Percentiles rank a stretch among this genome's conserved stretches.
Conservation (phyloP, 2,113 vertebrate species). For the Indri indri region DNA sequence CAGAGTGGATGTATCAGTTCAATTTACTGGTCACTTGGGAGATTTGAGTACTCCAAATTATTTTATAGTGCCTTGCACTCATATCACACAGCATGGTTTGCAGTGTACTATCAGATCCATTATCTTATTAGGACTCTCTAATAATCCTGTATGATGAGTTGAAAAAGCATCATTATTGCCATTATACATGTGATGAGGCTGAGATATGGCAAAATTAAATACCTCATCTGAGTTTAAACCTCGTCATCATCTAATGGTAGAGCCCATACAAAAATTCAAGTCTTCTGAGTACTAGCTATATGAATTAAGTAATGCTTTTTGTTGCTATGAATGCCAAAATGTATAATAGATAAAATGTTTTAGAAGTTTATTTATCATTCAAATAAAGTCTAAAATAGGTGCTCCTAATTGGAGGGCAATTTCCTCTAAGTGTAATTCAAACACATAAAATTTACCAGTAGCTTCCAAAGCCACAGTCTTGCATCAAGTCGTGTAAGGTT, state of each 20-base stretch:
- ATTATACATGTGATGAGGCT: not conserved
- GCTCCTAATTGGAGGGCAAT: not conserved
- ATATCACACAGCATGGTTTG: not conserved
- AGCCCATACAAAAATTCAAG: not conserved
- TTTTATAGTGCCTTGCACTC: not conserved
- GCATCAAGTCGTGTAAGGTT: not conserved
- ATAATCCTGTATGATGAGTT: not conserved
- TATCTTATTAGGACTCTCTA: conserved; percentile 45
- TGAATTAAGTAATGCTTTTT: not conserved
- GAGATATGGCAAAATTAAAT: conserved; percentile 2
- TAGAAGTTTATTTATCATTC: not conserved
- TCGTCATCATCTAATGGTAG: not conserved
- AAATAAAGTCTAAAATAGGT: not conserved
- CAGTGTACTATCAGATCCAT: conserved; percentile 18
- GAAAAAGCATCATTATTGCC: not conserved
- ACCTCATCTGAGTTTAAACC: not conserved
- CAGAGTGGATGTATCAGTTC: not conserved
- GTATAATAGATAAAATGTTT: not conserved
- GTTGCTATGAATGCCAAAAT: not conserved
- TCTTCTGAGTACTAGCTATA: not conserved
- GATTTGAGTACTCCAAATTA: not conserved
- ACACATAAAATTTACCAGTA: not conserved
- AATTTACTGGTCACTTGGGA: conserved; percentile 42
- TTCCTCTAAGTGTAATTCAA: not conserved
- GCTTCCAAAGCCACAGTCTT: not conserved